Evolutionary conservation across 1,140 invertebrate species (phyloP), one percentile per base, ranked within the genome.

Genomic region (Psilanteris sp.): DNA sequence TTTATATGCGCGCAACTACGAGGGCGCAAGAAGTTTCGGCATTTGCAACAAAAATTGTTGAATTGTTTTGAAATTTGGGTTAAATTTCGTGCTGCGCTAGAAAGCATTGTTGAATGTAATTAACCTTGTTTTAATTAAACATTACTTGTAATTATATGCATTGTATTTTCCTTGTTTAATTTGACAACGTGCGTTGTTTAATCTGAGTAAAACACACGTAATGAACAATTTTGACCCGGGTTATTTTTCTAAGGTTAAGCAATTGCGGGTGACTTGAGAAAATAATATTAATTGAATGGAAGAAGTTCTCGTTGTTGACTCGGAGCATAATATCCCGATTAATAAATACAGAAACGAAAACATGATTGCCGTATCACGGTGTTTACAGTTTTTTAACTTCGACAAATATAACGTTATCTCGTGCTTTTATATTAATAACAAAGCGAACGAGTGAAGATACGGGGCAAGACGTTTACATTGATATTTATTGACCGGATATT

Each of bases 401-500:
- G 29, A 55, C 10, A 29, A 36, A 54, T 67, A 37, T 37, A 36
- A 14, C 11, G 24, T 44, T 8, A n/a, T n/a, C n/a, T n/a, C 8
- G 29, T 55, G 36, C 16, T 36, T 66, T 67, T 31, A 18, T 55
- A 55, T 7, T 27, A 55, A 57, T 54, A 66, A 18, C 26, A 37
- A 43, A 16, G 10, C 26, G n/a, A 16, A 39, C 14, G 9, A 14
- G 7, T 24, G n/a, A 41, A 46, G 50, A 54, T 41, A 43, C 20
- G 20, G 9, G n/a, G 4, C 10, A 57, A 57, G 34, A 50, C 10
- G 44, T 57, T 59, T 41, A 59, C 57, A 15, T 48, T 46, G 22
- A 54, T 55, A 54, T 55, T 46, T 59, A 61, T 72, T 62, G 39
- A 72, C 44, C 46, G 68, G 46, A 62, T 72, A 62, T 72, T 55